Percentiles rank a stretch among this genome's conserved stretches.
Evolutionary conservation across 53 echinoderm and acorn worm genomes (phyloP).

Genomic region (Zoroaster sp.): DNA sequence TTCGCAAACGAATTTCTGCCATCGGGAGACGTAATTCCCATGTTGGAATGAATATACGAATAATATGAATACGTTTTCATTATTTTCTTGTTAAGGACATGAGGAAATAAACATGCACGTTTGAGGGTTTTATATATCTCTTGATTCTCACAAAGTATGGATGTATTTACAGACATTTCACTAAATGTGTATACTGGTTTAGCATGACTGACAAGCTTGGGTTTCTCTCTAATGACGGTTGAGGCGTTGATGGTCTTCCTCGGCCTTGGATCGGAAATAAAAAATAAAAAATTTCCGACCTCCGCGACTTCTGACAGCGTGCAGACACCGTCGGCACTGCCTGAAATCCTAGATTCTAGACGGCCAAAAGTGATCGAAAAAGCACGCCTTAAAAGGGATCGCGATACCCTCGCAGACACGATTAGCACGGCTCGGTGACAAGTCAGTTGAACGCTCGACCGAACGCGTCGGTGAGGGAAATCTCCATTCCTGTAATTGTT

Average conservation of each 20-base stretch:
- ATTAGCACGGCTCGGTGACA: not conserved
- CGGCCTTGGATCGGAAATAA: not conserved
- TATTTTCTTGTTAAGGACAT: no score
- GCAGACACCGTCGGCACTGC: not conserved
- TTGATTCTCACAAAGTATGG: no score
- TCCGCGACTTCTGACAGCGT: constrained; percentile 9
- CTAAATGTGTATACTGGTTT: not conserved
- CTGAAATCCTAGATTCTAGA: constrained; percentile 22
- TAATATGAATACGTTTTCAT: no score
- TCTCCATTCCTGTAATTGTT: constrained; percentile 19
- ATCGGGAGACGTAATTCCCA: no score
- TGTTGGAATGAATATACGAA: no score
- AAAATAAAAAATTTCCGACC: not conserved
- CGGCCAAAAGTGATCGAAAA: constrained; percentile 47
- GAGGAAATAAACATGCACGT: no score
- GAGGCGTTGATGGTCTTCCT: not conserved
- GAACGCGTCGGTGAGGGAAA: constrained; percentile 13
- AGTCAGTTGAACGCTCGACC: not conserved
- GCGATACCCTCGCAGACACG: not conserved
- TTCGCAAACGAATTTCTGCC: no score
- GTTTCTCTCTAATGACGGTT: not conserved
- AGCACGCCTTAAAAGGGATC: constrained; percentile 6
- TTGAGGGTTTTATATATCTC: no score
- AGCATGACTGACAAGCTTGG: not conserved
- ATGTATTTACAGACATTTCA: no score